Evolutionary conservation across 2,797 vertebrate genomes (phyloP).

Genomic region (Cossypha heuglini): DNA sequence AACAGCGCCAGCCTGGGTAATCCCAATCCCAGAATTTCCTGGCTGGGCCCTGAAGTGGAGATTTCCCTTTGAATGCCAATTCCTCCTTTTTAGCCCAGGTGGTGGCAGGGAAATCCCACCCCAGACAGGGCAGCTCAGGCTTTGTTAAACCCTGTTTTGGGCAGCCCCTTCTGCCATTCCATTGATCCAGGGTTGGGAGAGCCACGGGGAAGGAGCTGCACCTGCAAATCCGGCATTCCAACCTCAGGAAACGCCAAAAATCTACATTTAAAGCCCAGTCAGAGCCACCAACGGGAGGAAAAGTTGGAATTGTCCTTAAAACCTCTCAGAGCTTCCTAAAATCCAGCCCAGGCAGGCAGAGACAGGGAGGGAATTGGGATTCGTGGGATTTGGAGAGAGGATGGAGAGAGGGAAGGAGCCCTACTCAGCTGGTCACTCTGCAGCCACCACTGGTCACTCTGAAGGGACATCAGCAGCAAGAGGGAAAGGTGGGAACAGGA

Average conservation of each 20-base stretch:
- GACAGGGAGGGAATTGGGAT: neutral
- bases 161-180: neutral
- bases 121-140: neutral
- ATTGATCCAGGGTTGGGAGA: neutral
- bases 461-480: neutral
- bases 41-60: neutral
- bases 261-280: no score
- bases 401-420: neutral
- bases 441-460: neutral
- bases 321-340: neutral
- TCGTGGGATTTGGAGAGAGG: fast-evolving
- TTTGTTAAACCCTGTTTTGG: neutral
- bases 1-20: neutral
- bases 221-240: fast-evolving
- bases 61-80: neutral
- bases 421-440: neutral
- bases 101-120: neutral
- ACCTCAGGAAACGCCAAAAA: fast-evolving
- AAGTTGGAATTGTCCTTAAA: neutral
- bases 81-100: neutral
- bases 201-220: neutral
- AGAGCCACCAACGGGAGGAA: fast-evolving
- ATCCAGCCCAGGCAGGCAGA: neutral
- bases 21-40: neutral
- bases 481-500: neutral